Base-by-base conservation (phyloP, 2,113 vertebrate genomes). In the Rhipidura dahli region DNA sequence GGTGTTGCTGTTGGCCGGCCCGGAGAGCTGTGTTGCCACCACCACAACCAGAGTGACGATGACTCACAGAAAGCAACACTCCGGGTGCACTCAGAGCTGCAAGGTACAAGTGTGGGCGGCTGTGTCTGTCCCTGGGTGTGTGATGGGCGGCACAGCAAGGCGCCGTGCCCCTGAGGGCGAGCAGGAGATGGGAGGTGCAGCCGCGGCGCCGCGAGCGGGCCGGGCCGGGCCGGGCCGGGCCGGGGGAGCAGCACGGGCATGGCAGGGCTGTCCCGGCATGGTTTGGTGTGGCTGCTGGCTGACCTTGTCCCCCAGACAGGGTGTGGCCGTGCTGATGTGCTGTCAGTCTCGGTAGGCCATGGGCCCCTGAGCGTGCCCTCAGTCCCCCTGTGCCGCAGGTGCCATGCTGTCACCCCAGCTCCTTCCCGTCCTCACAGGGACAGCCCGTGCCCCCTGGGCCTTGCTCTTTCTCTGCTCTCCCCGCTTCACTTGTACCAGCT, bases 231-330 rank as follows among this genome's bases (percentile, higher is more conserved):
- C 26, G 4, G 13, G 68, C 68, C 14, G 4, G 11, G 51, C 26
- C 47, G 45, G 13, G 0, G 1, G 5, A 71, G 40, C 2, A 2
- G 26, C 35, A 21, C 1, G 0, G 28, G 6, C 2, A 6, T 1
- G 0, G 31, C 28, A 33, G 49, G 15, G 18, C 2, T 64, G 24
- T 54, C 7, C 53, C 35, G 10, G 68, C 2, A 1, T 6, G 22
- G 20, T 42, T 69, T 83, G 50, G 33, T 37, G 30, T 15, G 30
- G 42, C 51, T 80, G n/a, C 27, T 53, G 68, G n/a, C 68, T 59
- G 44, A 40, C 16, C 54, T 61, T 12, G 7, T 19, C 30, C 70
- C 49, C 31, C 13, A 26, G 1, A 42, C 2, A 2, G 53, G 15
- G 15, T 37, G 12, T 3, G 33, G 31, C 37, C 26, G 4, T 2